phyloP scores from a whole-genome alignment of 2,888 invertebrate genomes.

The Ligdia adustata region DNA sequence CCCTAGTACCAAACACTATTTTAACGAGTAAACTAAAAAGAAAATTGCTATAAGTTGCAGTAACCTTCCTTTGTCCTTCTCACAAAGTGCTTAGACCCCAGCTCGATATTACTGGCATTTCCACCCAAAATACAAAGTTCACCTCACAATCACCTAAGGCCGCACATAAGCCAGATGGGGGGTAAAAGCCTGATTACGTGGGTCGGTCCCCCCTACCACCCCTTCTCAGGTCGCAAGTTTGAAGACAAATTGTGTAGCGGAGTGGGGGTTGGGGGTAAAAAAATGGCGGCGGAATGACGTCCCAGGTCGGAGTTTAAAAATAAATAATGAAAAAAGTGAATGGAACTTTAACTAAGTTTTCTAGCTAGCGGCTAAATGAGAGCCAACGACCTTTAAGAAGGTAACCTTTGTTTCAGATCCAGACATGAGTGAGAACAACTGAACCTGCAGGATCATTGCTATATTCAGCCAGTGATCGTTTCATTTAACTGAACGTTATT shows the following conservation, averaged over 20 bases:
- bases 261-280: conserved; percentile 48
- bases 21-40: too few species aligned
- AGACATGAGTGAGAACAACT: too few species aligned
- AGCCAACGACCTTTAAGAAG: conserved; percentile 15
- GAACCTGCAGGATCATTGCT: too few species aligned
- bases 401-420: too few species aligned
- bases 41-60: too few species aligned
- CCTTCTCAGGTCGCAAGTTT: conserved; percentile 65
- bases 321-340: conserved; percentile 51
- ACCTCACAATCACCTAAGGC: conserved; percentile 64
- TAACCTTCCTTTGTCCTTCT: conserved; percentile 7
- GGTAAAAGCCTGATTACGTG: conserved; percentile 44
- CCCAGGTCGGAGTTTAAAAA: conserved; percentile 58
- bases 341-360: conserved; percentile 38
- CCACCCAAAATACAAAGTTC: conserved; percentile 34
- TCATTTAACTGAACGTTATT: too few species aligned
- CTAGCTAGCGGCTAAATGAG: conserved; percentile 25
- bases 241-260: conserved; percentile 68
- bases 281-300: conserved; percentile 64
- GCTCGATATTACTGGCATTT: conserved; percentile 1
- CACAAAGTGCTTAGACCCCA: not conserved
- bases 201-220: conserved; percentile 33
- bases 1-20: too few species aligned
- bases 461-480: too few species aligned
- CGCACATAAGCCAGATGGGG: conserved; percentile 51